Evolutionary conservation across 37 sponge, comb jelly and placozoan genomes (phyloP).

Genomic region (Petrosia ficiformis): DNA sequence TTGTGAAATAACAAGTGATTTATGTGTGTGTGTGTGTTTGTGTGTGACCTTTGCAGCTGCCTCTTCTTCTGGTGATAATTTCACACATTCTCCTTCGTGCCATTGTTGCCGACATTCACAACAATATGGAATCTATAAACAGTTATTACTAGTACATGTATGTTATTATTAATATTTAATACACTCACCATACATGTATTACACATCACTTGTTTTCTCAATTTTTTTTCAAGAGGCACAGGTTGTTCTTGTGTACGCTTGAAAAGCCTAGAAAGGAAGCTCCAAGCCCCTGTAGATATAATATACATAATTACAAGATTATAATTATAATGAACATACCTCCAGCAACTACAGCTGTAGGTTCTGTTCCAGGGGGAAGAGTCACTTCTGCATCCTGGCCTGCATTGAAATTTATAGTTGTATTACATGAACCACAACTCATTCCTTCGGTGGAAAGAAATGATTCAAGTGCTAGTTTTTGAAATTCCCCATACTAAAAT

Average conservation of each 20-base stretch:
- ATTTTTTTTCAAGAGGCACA: slow-evolving; percentile 2
- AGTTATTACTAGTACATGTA: slow-evolving; percentile 10
- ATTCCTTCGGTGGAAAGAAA: slow-evolving; percentile 25
- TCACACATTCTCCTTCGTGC: slow-evolving; percentile 48
- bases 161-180: neutral
- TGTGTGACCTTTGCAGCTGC: neutral
- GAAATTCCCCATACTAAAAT: slow-evolving; percentile 48
- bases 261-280: neutral
- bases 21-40: slow-evolving; percentile 14
- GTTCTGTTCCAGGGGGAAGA: neutral
- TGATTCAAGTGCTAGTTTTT: slow-evolving; percentile 10
- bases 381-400: neutral
- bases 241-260: neutral
- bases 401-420: too few species aligned
- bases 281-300: neutral
- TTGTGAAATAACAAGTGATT: neutral
- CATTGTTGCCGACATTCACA: slow-evolving; percentile 40
- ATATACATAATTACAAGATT: neutral
- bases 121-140: slow-evolving; percentile 25
- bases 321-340: neutral
- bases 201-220: neutral
- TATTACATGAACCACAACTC: slow-evolving; percentile 30
- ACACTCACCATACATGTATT: neutral
- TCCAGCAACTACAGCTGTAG: neutral
- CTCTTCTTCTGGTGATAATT: neutral